A percentile compares a stretch with the other conserved stretches of the same genome.
Conservation (phyloP, 2,113 vertebrate species). For the Brachypteracias leptosomus region DNA sequence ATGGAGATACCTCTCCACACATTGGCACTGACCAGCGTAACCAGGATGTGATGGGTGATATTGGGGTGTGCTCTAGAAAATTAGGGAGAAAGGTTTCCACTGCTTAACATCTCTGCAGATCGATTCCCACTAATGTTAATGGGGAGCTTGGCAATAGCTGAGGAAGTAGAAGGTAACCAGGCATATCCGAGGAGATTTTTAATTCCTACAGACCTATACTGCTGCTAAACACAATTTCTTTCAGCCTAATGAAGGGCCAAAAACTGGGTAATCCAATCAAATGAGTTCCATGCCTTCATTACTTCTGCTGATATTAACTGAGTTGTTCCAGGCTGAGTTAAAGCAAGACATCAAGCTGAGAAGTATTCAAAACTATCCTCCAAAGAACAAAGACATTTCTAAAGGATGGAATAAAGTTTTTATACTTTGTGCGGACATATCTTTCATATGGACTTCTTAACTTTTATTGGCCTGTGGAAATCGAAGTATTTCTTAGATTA, state of each 20-base stretch:
- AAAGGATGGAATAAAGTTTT: neutral
- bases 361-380: neutral
- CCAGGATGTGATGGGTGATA: neutral
- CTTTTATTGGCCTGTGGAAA: neutral
- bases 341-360: neutral
- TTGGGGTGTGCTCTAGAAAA: rapidly evolving
- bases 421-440: neutral
- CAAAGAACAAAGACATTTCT: neutral
- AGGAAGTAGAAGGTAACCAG: neutral
- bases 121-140: neutral
- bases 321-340: neutral
- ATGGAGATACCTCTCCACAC: too few species aligned
- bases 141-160: neutral
- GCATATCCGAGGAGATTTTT: neutral
- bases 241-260: neutral
- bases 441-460: neutral
- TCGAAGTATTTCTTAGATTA: neutral
- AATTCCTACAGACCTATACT: neutral
- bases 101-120: neutral
- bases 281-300: neutral
- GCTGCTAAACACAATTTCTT: neutral
- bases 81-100: neutral
- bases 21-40: rapidly evolving
- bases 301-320: neutral
- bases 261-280: neutral